phyloP scores from a whole-genome alignment of 1,140 invertebrate species.

The Spodoptera frugiperda region DNA sequence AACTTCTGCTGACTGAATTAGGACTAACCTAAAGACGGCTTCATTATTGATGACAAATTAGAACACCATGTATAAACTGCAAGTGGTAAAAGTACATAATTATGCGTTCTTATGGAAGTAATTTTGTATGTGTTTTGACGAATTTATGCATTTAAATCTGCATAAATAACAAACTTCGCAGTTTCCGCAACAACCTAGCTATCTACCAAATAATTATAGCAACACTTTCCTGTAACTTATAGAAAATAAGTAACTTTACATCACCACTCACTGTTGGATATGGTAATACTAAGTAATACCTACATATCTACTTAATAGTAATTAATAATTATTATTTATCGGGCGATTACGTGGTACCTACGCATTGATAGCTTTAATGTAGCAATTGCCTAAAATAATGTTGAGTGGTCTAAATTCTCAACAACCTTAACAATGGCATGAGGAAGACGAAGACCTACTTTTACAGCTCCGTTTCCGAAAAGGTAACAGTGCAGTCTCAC shows the following conservation, averaged over 20 bases:
- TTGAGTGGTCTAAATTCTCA: background rate
- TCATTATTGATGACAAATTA: too few relatives aligned
- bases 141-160: background rate
- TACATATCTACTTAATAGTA: too few relatives aligned
- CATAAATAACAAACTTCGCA: background rate
- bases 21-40: too few relatives aligned
- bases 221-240: constrained; percentile 21
- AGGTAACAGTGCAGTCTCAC: constrained; percentile 69
- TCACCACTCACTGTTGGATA: background rate
- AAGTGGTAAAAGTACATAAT: too few relatives aligned
- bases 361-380: too few relatives aligned
- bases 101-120: background rate
- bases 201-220: constrained; percentile 7
- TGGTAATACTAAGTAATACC: too few relatives aligned
- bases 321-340: too few relatives aligned
- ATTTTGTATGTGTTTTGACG: background rate
- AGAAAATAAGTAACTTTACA: background rate
- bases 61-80: too few relatives aligned
- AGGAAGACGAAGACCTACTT: constrained; percentile 26
- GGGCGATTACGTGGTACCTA: too few relatives aligned
- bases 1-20: too few relatives aligned
- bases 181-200: constrained; percentile 13
- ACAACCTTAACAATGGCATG: constrained; percentile 16
- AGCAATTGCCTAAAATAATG: background rate
- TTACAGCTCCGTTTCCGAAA: constrained; percentile 54